phyloP scores from a whole-genome alignment of 1,140 invertebrate genomes.

The Hycleus cichorii region DNA sequence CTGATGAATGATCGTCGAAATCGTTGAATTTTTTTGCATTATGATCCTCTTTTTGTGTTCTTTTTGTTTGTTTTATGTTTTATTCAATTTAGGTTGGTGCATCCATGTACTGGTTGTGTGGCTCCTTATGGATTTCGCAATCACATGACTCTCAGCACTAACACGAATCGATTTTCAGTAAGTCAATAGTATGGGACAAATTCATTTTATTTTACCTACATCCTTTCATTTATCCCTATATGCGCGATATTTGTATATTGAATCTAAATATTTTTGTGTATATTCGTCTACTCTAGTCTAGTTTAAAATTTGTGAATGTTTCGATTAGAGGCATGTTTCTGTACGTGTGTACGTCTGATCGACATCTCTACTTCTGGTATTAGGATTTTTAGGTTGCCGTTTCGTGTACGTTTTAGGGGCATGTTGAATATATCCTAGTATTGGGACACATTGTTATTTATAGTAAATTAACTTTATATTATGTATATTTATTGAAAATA shows the following conservation, averaged over 20 bases:
- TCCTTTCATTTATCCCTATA: too few relatives aligned
- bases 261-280: too few relatives aligned
- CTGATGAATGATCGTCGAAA: background rate
- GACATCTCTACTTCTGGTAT: background rate
- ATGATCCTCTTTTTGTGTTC: background rate
- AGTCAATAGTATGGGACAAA: slow-evolving; percentile 19
- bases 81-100: slow-evolving; percentile 41
- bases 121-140: slow-evolving; percentile 65
- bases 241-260: too few relatives aligned
- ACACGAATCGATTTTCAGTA: slow-evolving; percentile 54
- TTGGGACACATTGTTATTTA: too few relatives aligned
- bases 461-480: slow-evolving; percentile 1
- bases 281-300: too few relatives aligned
- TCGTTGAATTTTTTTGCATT: background rate
- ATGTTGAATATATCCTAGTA: background rate
- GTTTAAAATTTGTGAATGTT: slow-evolving; percentile 1
- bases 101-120: slow-evolving; percentile 56
- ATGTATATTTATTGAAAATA: too few relatives aligned
- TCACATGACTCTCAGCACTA: slow-evolving; percentile 58
- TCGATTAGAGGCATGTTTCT: slow-evolving; percentile 10
- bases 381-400: background rate
- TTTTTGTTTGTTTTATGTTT: slow-evolving; percentile 14
- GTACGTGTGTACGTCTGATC: background rate
- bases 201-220: too few relatives aligned
- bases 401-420: background rate